Base-by-base conservation (phyloP, 2,113 vertebrate genomes). In the Pycnonotus jocosus region DNA sequence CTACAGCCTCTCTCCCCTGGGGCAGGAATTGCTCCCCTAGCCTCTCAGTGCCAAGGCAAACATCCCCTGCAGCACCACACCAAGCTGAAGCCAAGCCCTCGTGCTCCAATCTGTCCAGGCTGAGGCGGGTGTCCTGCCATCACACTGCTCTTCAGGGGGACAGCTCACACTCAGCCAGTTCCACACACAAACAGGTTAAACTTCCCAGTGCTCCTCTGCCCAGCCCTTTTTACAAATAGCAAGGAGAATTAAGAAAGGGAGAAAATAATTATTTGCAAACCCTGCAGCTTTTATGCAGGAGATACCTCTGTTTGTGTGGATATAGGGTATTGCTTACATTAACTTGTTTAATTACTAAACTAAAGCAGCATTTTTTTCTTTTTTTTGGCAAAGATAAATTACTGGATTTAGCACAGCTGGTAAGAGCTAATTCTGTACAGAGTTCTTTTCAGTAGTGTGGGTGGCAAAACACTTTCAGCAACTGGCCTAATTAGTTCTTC, bases 391-490 rank as follows among this genome's bases (percentile, higher is more conserved):
- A 80, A 84, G 88, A 95, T 86, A 92, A 96, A 95, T 90, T 37
- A 56, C 61, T 92, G 72, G 35, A 70, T 95, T 90, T 95, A 92
- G 72, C 88, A 84, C 80, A 94, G 90, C 94, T 97, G 88, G 81
- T 90, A 83, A 56, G 56, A 96, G 79, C 85, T 94, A 95, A 95
- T 96, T 95, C 79, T 30, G 92, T 78, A 96, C 92, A 88, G 71
- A 83, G 81, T 88, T 92, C 93, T 94, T 80, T 82, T 88, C 81
- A 93, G 68, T 48, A 48, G 88, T 68, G 94, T 97, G 85, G 95
- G 96, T 90, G 90, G 93, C 79, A 90, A 93, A 94, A 89, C 65
- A 88, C 48, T 93, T 96, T 76, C 93, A 96, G 93, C 92, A 95
- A 95, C 86, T 61, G 82, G 86, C 80, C 92, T 96, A 96, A 96